Conservation (phyloP, 2,113 vertebrate genomes). For the Ailuropoda melanoleuca region DNA sequence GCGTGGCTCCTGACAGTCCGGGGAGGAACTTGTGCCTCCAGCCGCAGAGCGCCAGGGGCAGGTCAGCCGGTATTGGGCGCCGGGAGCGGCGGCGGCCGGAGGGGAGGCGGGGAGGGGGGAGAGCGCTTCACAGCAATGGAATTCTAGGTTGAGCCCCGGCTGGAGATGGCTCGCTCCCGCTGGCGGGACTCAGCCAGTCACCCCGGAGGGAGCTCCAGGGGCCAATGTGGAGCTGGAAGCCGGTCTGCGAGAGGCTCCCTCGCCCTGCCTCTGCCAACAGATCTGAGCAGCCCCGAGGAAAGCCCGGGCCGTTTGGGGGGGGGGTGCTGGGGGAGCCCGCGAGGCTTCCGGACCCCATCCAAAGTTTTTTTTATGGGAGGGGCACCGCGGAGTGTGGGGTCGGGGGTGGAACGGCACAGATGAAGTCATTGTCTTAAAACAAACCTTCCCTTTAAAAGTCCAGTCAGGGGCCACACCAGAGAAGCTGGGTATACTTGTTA, state of each 20-base stretch:
- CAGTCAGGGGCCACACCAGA: slow-evolving; percentile 47
- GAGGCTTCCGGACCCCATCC: slow-evolving; percentile 59
- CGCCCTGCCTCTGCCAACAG: slow-evolving; percentile 64
- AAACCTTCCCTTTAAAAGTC: slow-evolving; percentile 67
- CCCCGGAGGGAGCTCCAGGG: slow-evolving; percentile 74
- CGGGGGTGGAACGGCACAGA: neutral
- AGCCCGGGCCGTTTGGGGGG: neutral
- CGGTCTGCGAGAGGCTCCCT: slow-evolving; percentile 65
- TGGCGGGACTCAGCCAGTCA: slow-evolving; percentile 77
- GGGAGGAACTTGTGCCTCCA: slow-evolving; percentile 46
- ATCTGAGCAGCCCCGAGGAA: slow-evolving; percentile 46
- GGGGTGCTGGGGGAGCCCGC: slow-evolving; percentile 44
- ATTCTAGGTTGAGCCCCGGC: slow-evolving; percentile 73
- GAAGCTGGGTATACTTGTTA: slow-evolving; percentile 51
- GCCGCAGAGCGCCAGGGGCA: neutral
- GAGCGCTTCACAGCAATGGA: neutral
- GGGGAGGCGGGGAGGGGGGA: slow-evolving; percentile 30
- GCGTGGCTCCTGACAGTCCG: neutral
- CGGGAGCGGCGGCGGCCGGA: neutral
- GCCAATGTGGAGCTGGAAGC: slow-evolving; percentile 74
- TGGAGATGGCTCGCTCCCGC: slow-evolving; percentile 74
- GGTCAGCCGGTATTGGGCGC: neutral
- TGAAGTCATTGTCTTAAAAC: slow-evolving; percentile 71
- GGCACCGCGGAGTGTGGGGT: neutral
- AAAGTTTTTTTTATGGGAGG: slow-evolving; percentile 46